These are phyloP conservation scores for Chymomyza amoena DNA, from an alignment of 2,888 invertebrate species.

Conservation along the genomic window DNA sequence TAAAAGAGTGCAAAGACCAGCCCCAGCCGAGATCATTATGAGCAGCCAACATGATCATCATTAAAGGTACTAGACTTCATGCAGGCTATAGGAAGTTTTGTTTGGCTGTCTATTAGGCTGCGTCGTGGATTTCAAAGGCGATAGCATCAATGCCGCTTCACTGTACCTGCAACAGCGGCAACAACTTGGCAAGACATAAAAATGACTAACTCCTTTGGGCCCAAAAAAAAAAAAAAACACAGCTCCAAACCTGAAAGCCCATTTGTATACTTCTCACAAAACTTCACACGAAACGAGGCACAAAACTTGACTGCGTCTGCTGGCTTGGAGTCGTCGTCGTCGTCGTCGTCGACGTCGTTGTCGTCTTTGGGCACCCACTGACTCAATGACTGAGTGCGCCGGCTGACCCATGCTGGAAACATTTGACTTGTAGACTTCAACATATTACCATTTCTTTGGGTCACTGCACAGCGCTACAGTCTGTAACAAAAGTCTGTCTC, in stretches of 20 bases:
- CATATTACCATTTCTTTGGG: conserved; percentile 73
- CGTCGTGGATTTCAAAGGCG: conserved; percentile 73
- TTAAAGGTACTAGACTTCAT: conserved; percentile 57
- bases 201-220: conserved; percentile 66
- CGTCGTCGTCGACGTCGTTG: background rate
- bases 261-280: conserved; percentile 72
- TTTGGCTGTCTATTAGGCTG: conserved; percentile 24
- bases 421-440: conserved; percentile 3
- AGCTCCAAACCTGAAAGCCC: conserved; percentile 57
- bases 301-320: conserved; percentile 21
- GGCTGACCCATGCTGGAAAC: conserved; percentile 37
- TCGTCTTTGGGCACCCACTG: conserved; percentile 59
- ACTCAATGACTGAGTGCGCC: conserved; percentile 72
- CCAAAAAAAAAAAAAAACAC: background rate
- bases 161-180: conserved; percentile 28
- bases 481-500: background rate
- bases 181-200: conserved; percentile 31
- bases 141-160: conserved; percentile 69
- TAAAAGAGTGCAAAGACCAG: conserved; percentile 15
- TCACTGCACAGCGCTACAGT: conserved; percentile 58
- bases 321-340: conserved; percentile 4
- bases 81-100: conserved; percentile 47
- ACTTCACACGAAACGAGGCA: conserved; percentile 61
- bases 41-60: conserved; percentile 20
- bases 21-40: conserved; percentile 44